phyloP scores from a whole-genome alignment of 2,888 invertebrate genomes.

The Unio delphinus region DNA sequence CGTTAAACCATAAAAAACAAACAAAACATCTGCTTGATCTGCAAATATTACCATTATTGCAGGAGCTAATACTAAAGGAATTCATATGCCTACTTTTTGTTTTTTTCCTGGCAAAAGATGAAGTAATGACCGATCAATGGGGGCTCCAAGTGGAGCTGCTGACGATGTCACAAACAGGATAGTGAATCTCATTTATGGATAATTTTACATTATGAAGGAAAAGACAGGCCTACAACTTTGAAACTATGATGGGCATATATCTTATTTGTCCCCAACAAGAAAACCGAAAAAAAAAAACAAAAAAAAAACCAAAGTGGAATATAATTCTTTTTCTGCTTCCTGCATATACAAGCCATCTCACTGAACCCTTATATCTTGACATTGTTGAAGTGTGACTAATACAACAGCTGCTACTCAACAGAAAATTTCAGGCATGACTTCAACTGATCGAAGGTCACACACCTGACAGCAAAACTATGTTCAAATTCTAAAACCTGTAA shows the following conservation, averaged over 20 bases:
- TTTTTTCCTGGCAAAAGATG: constrained; percentile 23
- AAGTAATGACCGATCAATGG: constrained; percentile 16
- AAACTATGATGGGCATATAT: constrained; percentile 28
- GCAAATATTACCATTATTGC: constrained; percentile 21
- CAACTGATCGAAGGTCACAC: no score
- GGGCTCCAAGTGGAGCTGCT: constrained; percentile 16
- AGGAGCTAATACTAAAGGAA: constrained; percentile 21
- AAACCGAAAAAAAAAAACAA: constrained; percentile 2
- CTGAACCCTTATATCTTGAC: constrained; percentile 20
- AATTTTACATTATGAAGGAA: constrained; percentile 15
- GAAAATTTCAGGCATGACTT: constrained; percentile 6
- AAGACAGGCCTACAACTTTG: constrained; percentile 2
- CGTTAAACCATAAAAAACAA: no score
- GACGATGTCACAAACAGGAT: constrained; percentile 28
- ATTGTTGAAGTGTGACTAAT: constrained; percentile 11
- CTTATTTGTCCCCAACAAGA: constrained; percentile 15
- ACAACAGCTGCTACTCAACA: constrained; percentile 15
- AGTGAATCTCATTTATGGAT: constrained; percentile 21
- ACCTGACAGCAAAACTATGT: no score
- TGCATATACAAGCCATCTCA: constrained; percentile 14
- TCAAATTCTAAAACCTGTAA: no score
- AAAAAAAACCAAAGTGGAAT: constrained; percentile 8
- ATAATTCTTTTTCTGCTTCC: constrained; percentile 21
- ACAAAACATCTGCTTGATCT: constrained; percentile 21
- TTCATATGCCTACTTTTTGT: constrained; percentile 21